Conservation (phyloP, 23 tunicate genomes). For the Ciona savignyi region DNA sequence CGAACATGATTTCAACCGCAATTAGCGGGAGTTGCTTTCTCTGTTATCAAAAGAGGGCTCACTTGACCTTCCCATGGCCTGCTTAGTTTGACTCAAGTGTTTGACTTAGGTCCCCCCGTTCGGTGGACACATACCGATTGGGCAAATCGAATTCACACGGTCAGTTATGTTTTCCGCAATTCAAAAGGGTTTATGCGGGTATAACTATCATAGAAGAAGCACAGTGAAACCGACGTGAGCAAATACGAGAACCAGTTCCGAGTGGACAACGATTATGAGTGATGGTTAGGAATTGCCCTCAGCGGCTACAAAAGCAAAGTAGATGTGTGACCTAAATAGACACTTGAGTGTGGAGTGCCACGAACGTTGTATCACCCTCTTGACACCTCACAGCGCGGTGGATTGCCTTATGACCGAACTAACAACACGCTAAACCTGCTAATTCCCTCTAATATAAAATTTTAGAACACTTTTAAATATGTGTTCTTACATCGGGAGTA, state of each 20-base stretch:
- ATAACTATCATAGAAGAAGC: too few species aligned
- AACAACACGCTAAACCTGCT: too few species aligned
- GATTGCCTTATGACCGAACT: too few species aligned
- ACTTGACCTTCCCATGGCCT: neutral
- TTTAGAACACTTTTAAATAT: too few species aligned
- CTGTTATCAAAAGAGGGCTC: neutral
- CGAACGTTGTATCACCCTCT: neutral
- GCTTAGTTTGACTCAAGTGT: neutral
- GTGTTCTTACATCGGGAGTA: too few species aligned
- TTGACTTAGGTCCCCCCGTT: neutral
- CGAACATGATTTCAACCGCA: too few species aligned
- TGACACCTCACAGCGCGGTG: neutral
- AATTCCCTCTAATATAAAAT: too few species aligned
- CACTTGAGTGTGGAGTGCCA: neutral
- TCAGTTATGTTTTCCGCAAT: neutral
- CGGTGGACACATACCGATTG: neutral
- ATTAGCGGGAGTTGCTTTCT: neutral
- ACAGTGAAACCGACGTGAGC: too few species aligned
- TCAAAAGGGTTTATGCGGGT: neutral
- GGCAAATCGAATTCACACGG: neutral
- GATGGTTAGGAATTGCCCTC: neutral
- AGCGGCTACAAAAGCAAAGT: neutral
- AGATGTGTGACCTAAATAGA: neutral
- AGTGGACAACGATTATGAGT: neutral
- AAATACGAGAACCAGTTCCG: neutral